Percentiles rank a stretch among this genome's conserved stretches.
These are phyloP conservation scores for Mustelus asterias DNA, from an alignment of 2,113 vertebrate species.

Conservation along the genomic window DNA sequence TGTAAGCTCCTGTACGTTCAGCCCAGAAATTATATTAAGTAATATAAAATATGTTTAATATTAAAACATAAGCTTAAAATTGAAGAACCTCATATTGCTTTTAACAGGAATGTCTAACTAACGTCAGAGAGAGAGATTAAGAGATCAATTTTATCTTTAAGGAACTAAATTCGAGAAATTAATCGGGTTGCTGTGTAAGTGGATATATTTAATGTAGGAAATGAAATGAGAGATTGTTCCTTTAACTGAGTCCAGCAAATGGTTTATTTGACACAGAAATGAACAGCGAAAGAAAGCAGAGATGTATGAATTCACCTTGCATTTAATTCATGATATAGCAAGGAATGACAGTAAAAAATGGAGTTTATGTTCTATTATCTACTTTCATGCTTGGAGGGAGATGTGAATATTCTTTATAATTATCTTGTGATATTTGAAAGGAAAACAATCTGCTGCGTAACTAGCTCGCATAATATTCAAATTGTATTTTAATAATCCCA, in stretches of 20 bases:
- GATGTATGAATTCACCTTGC: slow-evolving; percentile 21
- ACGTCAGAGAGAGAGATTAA: background rate
- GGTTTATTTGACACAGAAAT: background rate
- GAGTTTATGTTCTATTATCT: slow-evolving; percentile 36
- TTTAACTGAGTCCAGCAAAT: background rate
- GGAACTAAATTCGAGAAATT: background rate
- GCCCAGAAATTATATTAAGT: background rate
- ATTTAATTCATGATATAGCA: slow-evolving; percentile 34
- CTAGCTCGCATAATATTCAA: background rate
- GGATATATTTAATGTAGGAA: slow-evolving; percentile 18
- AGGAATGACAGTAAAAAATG: slow-evolving; percentile 35
- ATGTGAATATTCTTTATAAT: slow-evolving; percentile 34
- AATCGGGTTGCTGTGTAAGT: background rate
- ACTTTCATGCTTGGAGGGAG: slow-evolving; percentile 32
- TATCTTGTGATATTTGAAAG: slow-evolving; percentile 34
- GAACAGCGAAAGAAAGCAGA: background rate
- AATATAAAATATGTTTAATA: no score
- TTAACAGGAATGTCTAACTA: background rate
- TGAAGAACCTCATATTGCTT: background rate
- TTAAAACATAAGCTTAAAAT: background rate
- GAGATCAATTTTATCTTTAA: background rate
- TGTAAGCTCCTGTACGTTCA: background rate
- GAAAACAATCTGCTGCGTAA: background rate
- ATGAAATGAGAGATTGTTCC: slow-evolving; percentile 13
- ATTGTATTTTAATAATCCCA: slow-evolving; percentile 2